phyloP scores from a whole-genome alignment of 2,888 invertebrate genomes.

The Asteroscopus sphinx region DNA sequence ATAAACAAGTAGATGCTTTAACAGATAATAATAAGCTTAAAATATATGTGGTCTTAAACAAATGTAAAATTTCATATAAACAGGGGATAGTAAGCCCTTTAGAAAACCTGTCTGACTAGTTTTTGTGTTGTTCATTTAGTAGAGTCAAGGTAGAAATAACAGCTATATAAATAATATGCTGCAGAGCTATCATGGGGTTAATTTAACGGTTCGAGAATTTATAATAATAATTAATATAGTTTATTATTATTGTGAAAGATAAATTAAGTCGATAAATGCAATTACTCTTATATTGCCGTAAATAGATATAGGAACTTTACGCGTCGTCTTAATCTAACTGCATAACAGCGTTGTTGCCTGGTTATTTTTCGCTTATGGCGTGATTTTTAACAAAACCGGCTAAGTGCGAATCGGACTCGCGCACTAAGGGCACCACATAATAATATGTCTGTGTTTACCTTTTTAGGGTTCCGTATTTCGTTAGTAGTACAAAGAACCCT shows the following conservation, averaged over 20 bases:
- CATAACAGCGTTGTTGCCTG: too few relatives aligned
- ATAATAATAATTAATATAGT: background rate
- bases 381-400: too few relatives aligned
- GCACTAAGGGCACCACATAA: too few relatives aligned
- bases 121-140: slow-evolving; percentile 69
- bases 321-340: too few relatives aligned
- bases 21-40: slow-evolving; percentile 30
- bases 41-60: slow-evolving; percentile 21
- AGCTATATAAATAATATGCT: slow-evolving; percentile 28
- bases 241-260: slow-evolving; percentile 2
- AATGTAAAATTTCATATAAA: slow-evolving; percentile 55
- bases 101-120: slow-evolving; percentile 72
- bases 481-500: too few relatives aligned
- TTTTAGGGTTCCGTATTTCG: too few relatives aligned
- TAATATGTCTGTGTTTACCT: too few relatives aligned
- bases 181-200: slow-evolving; percentile 4
- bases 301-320: background rate
- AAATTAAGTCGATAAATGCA: background rate
- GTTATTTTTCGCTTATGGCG: too few relatives aligned
- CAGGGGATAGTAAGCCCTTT: slow-evolving; percentile 69
- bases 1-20: slow-evolving; percentile 5
- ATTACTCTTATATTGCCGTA: background rate
- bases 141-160: slow-evolving; percentile 63
- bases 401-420: too few relatives aligned
- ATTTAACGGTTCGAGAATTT: slow-evolving; percentile 6